Evolutionary conservation across 2,113 vertebrate genomes (phyloP).

Genomic region (Okapia johnstoni): DNA sequence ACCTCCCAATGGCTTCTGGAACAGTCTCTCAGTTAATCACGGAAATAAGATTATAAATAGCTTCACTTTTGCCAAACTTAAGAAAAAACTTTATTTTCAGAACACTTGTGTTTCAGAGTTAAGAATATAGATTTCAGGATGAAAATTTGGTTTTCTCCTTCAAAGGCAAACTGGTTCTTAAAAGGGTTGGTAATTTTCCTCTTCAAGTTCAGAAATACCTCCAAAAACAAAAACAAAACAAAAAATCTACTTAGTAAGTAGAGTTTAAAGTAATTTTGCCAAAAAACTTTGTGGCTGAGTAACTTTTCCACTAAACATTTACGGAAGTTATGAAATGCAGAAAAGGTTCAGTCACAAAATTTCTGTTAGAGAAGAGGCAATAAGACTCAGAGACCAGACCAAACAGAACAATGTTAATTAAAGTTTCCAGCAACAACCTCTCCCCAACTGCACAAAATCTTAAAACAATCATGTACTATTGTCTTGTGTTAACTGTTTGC

Average conservation of each 20-base stretch:
- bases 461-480: background rate
- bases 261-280: background rate
- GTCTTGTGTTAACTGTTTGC: background rate
- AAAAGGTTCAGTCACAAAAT: background rate
- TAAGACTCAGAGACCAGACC: background rate
- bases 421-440: background rate
- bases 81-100: background rate
- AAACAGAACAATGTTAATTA: background rate
- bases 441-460: background rate
- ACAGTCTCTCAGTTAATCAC: background rate
- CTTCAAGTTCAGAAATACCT: slow-evolving; percentile 34
- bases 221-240: background rate
- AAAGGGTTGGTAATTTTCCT: background rate
- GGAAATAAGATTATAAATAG: background rate
- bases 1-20: background rate
- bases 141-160: background rate
- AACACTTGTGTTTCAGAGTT: slow-evolving; percentile 17
- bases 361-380: background rate
- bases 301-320: slow-evolving; percentile 1
- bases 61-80: background rate
- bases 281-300: background rate
- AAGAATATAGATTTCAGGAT: background rate
- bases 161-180: slow-evolving; percentile 18
- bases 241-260: background rate
- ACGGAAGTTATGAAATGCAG: background rate